phyloP scores from a whole-genome alignment of 2,797 vertebrate genomes.

The Acipenser transmontanus region DNA sequence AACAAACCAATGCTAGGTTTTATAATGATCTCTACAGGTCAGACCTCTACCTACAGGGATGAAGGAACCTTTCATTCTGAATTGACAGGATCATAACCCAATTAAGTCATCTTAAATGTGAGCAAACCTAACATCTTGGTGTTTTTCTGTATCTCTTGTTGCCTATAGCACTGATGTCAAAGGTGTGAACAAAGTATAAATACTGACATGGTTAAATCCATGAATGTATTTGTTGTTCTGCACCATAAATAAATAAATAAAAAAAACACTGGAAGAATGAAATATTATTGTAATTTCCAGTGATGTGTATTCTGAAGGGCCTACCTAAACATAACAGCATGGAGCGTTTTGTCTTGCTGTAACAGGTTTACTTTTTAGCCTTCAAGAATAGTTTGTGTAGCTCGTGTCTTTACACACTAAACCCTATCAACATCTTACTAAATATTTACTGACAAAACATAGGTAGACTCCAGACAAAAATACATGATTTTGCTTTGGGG shows the following conservation, averaged over 20 bases:
- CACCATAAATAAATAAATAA: not conserved
- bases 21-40: constrained; percentile 12
- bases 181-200: constrained; percentile 21
- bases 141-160: constrained; percentile 9
- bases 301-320: too few relatives aligned
- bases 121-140: constrained; percentile 22
- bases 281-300: too few relatives aligned
- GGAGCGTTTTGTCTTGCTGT: too few relatives aligned
- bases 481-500: too few relatives aligned
- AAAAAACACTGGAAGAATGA: too few relatives aligned
- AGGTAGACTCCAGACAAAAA: too few relatives aligned
- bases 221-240: not conserved
- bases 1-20: constrained; percentile 2
- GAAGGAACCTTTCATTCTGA: constrained; percentile 19
- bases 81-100: constrained; percentile 26
- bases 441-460: too few relatives aligned
- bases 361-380: too few relatives aligned
- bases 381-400: too few relatives aligned
- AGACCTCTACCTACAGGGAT: constrained; percentile 14
- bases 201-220: constrained; percentile 10
- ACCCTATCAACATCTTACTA: too few relatives aligned
- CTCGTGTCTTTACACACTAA: too few relatives aligned
- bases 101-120: constrained; percentile 27
- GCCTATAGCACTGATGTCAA: constrained; percentile 16
- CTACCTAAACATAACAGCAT: too few relatives aligned